phyloP scores from a whole-genome alignment of 2,113 vertebrate species.

The Elanoides forficatus region DNA sequence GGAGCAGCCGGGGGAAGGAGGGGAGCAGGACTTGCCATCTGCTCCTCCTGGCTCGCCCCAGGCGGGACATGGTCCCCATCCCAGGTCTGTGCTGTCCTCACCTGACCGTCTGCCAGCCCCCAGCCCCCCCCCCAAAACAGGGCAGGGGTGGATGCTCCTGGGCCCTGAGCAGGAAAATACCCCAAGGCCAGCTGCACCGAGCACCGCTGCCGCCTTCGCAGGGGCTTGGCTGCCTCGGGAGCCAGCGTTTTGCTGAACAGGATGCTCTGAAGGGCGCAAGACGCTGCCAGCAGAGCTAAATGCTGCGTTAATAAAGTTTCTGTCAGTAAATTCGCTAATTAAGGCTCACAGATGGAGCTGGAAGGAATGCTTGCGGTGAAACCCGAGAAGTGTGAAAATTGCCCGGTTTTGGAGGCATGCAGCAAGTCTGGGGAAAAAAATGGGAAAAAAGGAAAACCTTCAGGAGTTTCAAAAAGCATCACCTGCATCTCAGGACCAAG shows the following conservation, averaged over 20 bases:
- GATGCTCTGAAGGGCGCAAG: not conserved
- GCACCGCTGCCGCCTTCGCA: accelerated
- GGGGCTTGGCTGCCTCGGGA: not conserved
- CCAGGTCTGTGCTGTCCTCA: accelerated
- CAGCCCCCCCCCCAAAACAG: not conserved
- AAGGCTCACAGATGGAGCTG: conserved; percentile 63
- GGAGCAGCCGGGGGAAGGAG: not conserved
- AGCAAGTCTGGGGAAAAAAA: not conserved
- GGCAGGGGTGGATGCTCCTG: not conserved
- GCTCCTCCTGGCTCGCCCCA: not conserved
- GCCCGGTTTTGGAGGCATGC: not conserved
- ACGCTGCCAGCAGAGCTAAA: conserved; percentile 47
- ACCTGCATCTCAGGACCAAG: not conserved
- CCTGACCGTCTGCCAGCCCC: not conserved
- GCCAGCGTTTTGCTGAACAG: not conserved
- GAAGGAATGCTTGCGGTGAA: conserved; percentile 18
- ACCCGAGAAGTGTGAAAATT: conserved; percentile 28
- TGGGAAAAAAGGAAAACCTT: not conserved
- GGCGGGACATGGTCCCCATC: accelerated
- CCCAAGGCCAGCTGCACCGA: not conserved
- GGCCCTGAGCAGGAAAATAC: not conserved
- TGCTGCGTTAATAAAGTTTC: conserved; percentile 63
- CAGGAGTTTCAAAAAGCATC: not conserved
- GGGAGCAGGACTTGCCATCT: not conserved
- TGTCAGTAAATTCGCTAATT: conserved; percentile 62